A percentile compares a stretch with the other conserved stretches of the same genome.
phyloP scores from a whole-genome alignment of 2,113 vertebrate species.

The Barbus barbus region DNA sequence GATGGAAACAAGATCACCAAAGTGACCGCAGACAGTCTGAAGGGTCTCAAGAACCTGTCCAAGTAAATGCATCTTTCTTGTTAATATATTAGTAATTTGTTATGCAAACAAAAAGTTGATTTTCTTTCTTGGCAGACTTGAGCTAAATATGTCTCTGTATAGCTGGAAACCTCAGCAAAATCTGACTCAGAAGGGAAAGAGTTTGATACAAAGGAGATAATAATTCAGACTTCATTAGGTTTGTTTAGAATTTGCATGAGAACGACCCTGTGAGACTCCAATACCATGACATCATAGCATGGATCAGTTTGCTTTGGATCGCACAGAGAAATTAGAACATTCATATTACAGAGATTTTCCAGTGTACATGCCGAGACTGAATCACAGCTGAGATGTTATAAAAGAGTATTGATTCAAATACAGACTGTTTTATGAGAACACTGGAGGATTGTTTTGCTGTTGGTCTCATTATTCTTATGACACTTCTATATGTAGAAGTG shows the following conservation, averaged over 20 bases:
- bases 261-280: not conserved
- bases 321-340: constrained; percentile 28
- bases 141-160: not conserved
- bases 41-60: constrained; percentile 87
- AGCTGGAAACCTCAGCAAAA: not conserved
- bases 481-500: too few species aligned
- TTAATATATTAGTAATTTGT: not conserved
- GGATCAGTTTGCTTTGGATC: constrained; percentile 29
- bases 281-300: not conserved
- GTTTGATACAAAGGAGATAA: constrained; percentile 5
- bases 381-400: not conserved
- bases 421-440: not conserved
- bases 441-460: not conserved
- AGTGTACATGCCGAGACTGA: not conserved
- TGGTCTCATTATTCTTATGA: too few species aligned
- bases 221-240: not conserved
- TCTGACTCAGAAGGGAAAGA: not conserved
- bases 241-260: constrained; percentile 2
- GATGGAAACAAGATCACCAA: constrained; percentile 96
- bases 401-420: not conserved
- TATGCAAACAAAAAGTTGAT: not conserved
- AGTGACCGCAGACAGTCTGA: constrained; percentile 81
- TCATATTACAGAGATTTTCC: constrained; percentile 31
- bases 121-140: not conserved
- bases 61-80: constrained; percentile 79